Conservation (phyloP, 2,888 invertebrate species). For the Selenia dentaria region DNA sequence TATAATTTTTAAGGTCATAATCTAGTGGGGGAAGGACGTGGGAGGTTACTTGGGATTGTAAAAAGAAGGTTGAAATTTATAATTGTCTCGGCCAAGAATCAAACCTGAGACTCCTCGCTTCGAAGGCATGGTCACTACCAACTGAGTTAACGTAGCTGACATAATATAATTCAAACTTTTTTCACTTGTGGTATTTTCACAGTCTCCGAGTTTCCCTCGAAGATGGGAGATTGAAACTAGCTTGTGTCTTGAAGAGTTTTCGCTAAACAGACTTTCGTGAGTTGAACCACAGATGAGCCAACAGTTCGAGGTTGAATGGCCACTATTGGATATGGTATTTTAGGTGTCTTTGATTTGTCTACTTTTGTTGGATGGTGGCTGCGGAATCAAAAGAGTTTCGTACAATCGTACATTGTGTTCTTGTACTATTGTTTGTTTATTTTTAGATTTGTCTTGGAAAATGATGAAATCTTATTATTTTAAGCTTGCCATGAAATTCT, state of each 20-base stretch:
- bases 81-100: too few relatives aligned
- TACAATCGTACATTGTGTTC: conserved; percentile 2
- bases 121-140: too few relatives aligned
- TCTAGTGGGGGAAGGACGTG: too few relatives aligned
- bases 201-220: not conserved
- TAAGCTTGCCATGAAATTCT: too few relatives aligned
- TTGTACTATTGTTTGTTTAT: conserved; percentile 1
- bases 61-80: too few relatives aligned
- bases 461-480: too few relatives aligned
- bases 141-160: too few relatives aligned
- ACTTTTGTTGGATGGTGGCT: conserved; percentile 9
- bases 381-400: conserved; percentile 11
- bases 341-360: conserved; percentile 10
- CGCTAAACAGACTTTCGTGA: conserved; percentile 3
- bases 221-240: conserved; percentile 1
- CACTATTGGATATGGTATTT: conserved; percentile 7
- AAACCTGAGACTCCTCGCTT: too few relatives aligned
- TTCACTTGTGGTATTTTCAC: not conserved
- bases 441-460: conserved; percentile 1
- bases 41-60: too few relatives aligned
- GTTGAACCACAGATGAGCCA: not conserved
- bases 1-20: too few relatives aligned
- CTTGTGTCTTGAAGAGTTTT: conserved; percentile 2
- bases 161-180: too few relatives aligned
- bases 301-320: conserved; percentile 5